These are phyloP conservation scores for Nezara viridula DNA, from an alignment of 2,888 invertebrate genomes.

Conservation along the genomic window DNA sequence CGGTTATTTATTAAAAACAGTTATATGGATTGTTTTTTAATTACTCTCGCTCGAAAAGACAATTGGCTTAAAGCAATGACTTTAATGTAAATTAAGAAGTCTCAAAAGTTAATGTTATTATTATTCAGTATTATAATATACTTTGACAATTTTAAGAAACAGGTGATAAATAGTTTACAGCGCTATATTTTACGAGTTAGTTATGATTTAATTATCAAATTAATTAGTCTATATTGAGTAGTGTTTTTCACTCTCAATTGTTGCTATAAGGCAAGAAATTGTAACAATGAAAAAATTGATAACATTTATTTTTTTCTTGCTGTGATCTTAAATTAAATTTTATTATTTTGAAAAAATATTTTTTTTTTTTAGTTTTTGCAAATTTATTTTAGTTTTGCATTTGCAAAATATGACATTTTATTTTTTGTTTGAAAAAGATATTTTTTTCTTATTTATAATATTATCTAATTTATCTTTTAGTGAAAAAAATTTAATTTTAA, in stretches of 20 bases:
- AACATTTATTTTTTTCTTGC: neutral
- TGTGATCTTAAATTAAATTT: neutral
- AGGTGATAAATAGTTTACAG: neutral
- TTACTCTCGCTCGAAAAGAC: neutral
- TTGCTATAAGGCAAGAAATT: neutral
- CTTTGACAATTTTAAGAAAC: neutral
- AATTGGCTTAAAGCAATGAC: neutral
- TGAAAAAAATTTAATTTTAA: neutral
- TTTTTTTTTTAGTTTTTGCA: neutral
- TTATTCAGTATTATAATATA: conserved; percentile 23
- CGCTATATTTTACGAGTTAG: neutral
- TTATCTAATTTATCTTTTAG: neutral
- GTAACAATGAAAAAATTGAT: neutral
- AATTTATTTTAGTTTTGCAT: neutral
- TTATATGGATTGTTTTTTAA: neutral
- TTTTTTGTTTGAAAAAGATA: neutral
- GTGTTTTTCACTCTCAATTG: neutral
- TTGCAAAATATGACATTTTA: neutral
- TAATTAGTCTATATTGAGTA: neutral
- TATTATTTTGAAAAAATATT: neutral
- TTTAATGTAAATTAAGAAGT: neutral
- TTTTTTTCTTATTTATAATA: neutral
- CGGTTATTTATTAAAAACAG: neutral
- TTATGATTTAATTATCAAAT: neutral
- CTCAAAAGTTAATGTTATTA: neutral